A percentile compares a stretch with the other conserved stretches of the same genome.
Conservation (phyloP, 2,888 invertebrate genomes). For the Aphrophora alni region DNA sequence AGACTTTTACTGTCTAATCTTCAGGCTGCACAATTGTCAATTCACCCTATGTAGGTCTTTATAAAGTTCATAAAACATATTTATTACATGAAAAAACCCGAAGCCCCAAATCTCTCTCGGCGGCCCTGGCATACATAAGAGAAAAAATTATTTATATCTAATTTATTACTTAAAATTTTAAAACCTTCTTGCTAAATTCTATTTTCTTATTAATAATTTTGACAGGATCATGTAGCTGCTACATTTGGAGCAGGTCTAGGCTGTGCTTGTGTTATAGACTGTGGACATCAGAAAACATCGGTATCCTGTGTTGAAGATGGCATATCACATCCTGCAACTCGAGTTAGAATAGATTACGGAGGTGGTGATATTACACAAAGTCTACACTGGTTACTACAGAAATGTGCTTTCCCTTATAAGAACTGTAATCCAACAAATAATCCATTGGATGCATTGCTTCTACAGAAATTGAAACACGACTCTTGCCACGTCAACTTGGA, state of each 20-base stretch:
- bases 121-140: too few species aligned
- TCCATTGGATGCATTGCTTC: slow-evolving; percentile 77
- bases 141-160: too few species aligned
- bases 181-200: too few species aligned
- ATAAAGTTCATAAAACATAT: too few species aligned
- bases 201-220: slow-evolving; percentile 45
- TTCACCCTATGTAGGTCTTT: too few species aligned
- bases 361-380: slow-evolving; percentile 84
- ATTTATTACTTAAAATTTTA: too few species aligned
- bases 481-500: slow-evolving; percentile 92
- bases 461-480: slow-evolving; percentile 86
- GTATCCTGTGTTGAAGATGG: slow-evolving; percentile 97
- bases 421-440: slow-evolving; percentile 72
- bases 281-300: slow-evolving; percentile 95
- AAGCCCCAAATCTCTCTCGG: too few species aligned
- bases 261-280: slow-evolving; percentile 92
- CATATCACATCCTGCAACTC: slow-evolving; percentile 85
- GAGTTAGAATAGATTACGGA: slow-evolving; percentile 61
- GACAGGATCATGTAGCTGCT: slow-evolving; percentile 82
- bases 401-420: slow-evolving; percentile 90
- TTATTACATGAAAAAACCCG: too few species aligned
- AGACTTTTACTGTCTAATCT: too few species aligned
- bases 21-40: too few species aligned
- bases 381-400: slow-evolving; percentile 85
- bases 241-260: slow-evolving; percentile 84